Evolutionary conservation across 1,140 invertebrate genomes (phyloP), one percentile per base, ranked within the genome.

Genomic region (Drosophila sturtevanti): DNA sequence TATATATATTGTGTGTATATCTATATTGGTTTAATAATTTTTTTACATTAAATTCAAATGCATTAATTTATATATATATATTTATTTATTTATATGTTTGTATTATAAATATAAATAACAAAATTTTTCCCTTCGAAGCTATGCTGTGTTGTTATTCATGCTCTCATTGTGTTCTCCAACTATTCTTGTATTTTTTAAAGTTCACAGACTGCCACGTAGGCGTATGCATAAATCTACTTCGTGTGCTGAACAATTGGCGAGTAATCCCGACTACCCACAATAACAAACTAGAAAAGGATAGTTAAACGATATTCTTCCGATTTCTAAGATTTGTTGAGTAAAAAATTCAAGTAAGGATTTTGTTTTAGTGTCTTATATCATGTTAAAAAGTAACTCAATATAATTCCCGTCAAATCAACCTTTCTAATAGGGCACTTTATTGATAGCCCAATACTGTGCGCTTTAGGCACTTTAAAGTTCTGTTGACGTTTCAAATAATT

Each of bases 381-480:
- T 89, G 79, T 89, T 72, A 65, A 34, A 89, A 79, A 67, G 69
- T 63, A 89, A 89, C 84, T 89, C 54, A 89, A 80, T 78, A 89
- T 27, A 89, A 89, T 54, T 44, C 61, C 68, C 69, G 79, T 89
- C 63, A 77, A 89, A 79, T 84, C 79, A 82, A 79, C 27, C 89
- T 77, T 82, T 89, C 67, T 77, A 89, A 71, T 77, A 79, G 55
- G 82, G 67, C 58, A 56, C 56, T 78, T 86, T 76, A 72, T 85
- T 63, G 90, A 89, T 91, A 91, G 76, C 90, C 90, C 78, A 91
- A 77, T 90, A 91, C 91, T 37, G 87, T 87, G 78, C 89, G 86
- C 71, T 90, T 91, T 75, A 91, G 72, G 79, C 76, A 77, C 63
- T 90, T 91, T 41, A 91, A 89, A 72, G 90, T 91, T 86, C 90